phyloP scores from a whole-genome alignment of 2,888 invertebrate species.

The Tetragonisca angustula region DNA sequence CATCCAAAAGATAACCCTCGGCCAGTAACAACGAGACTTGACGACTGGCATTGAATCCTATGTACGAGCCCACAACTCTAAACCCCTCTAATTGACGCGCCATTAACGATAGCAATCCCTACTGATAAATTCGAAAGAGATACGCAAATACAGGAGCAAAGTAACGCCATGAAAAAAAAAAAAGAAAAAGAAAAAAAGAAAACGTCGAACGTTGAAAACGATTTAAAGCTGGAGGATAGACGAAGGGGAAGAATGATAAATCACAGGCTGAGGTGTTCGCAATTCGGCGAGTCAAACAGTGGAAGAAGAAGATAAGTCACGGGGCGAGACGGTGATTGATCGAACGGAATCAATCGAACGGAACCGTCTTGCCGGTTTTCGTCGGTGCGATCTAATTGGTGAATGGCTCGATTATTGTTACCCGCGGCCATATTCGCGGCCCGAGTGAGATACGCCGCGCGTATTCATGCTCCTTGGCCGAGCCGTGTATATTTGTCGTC shows the following conservation, averaged over 20 bases:
- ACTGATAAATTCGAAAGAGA: neutral
- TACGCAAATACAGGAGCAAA: neutral
- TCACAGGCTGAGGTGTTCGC: neutral
- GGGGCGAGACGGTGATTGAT: slow-evolving; percentile 30
- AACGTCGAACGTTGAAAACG: neutral
- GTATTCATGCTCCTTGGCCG: slow-evolving; percentile 4
- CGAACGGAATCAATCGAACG: slow-evolving; percentile 12
- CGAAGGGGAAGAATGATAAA: slow-evolving; percentile 6
- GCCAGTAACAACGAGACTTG: neutral
- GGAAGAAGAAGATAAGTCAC: slow-evolving; percentile 43
- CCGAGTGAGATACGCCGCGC: too few relatives aligned
- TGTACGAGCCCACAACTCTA: neutral
- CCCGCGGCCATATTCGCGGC: neutral
- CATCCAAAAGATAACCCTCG: neutral
- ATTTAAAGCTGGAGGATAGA: neutral
- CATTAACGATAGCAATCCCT: neutral
- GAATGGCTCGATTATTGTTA: slow-evolving; percentile 22
- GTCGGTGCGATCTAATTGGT: neutral
- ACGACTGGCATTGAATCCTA: neutral
- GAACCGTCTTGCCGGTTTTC: neutral
- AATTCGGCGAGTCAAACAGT: slow-evolving; percentile 15
- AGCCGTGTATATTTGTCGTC: slow-evolving; percentile 31
- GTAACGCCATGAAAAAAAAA: neutral
- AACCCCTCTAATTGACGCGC: neutral
- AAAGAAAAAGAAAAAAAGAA: too few relatives aligned